phyloP scores from a whole-genome alignment of 2,888 invertebrate genomes.

The Drosophila putrida region DNA sequence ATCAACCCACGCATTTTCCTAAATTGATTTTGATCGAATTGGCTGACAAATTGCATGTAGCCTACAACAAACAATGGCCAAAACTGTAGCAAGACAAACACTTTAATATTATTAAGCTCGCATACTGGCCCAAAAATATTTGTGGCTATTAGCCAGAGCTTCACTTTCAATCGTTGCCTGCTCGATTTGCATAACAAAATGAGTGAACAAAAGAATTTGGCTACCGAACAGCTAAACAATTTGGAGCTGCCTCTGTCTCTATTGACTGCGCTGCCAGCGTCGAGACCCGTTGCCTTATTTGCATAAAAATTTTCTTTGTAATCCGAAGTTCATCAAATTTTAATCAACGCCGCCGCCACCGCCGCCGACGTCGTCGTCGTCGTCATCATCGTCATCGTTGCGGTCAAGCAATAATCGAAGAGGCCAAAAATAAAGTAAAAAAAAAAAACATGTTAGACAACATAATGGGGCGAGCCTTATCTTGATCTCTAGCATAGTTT shows the following conservation, averaged over 20 bases:
- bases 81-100: constrained; percentile 49
- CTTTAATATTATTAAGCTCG: constrained; percentile 75
- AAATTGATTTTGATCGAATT: constrained; percentile 49
- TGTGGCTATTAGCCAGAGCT: constrained; percentile 57
- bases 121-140: constrained; percentile 57
- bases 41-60: constrained; percentile 73
- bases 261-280: constrained; percentile 33
- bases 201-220: constrained; percentile 76
- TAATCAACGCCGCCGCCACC: constrained; percentile 62
- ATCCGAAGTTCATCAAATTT: constrained; percentile 78
- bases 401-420: constrained; percentile 39
- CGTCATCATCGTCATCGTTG: constrained; percentile 3
- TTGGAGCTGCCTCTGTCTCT: constrained; percentile 53
- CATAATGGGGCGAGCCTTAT: constrained; percentile 60
- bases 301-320: constrained; percentile 76
- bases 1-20: constrained; percentile 40
- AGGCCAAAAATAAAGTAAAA: constrained; percentile 57
- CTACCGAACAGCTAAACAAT: constrained; percentile 77
- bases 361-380: constrained; percentile 17
- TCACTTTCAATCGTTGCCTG: constrained; percentile 70
- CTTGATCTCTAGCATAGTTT: constrained; percentile 62
- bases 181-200: constrained; percentile 82
- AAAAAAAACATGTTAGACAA: constrained; percentile 70
- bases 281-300: constrained; percentile 53
- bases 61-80: constrained; percentile 58